Conservation (phyloP, 2,113 vertebrate genomes). For the Phylloscopus trochiloides region DNA sequence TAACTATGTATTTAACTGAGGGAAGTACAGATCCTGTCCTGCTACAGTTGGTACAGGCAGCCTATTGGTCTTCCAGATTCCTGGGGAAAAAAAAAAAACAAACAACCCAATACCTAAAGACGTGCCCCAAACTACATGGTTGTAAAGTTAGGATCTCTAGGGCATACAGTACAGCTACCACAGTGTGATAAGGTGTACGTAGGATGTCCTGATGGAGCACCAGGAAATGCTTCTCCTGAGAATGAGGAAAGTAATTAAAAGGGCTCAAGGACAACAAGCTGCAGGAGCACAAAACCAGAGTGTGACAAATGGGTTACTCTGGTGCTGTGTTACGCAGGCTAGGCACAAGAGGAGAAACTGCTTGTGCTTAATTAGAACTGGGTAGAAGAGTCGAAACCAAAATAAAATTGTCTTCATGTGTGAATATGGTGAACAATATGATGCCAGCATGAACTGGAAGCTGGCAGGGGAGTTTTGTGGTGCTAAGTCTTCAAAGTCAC, state of each 20-base stretch:
- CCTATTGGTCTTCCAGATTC: not conserved
- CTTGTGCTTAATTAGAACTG: not conserved
- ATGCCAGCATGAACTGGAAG: not conserved
- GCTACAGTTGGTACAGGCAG: not conserved
- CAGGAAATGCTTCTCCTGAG: not conserved
- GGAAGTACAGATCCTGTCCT: not conserved
- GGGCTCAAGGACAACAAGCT: not conserved
- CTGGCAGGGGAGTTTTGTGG: not conserved
- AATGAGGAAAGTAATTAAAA: not conserved
- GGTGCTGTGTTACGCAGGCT: not conserved
- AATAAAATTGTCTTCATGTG: not conserved
- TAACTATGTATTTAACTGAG: not conserved
- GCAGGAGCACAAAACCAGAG: not conserved
- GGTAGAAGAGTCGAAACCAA: not conserved
- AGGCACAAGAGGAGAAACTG: not conserved
- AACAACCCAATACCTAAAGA: not conserved
- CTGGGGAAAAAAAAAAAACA: fast-evolving
- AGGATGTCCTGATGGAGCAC: not conserved
- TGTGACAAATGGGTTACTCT: not conserved
- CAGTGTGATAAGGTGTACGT: not conserved
- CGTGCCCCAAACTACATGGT: not conserved
- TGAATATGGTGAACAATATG: not conserved
- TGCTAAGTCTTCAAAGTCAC: not conserved
- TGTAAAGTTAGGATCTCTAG: not conserved
- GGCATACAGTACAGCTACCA: not conserved